Conservation (phyloP, 2,797 vertebrate genomes). For the Ctenopoma kingsleyae region DNA sequence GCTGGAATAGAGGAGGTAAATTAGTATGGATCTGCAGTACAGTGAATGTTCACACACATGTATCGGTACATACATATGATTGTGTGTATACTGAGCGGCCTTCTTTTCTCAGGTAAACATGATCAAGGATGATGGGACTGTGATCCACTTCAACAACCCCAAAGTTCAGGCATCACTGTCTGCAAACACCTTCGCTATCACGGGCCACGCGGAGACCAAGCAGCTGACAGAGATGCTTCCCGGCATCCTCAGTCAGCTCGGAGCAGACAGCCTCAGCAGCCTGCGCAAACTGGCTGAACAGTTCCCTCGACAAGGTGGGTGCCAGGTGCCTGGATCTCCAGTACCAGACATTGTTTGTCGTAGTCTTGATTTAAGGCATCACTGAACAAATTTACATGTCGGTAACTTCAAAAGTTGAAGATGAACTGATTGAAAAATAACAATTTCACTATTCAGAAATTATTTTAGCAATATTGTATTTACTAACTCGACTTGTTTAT, state of each 20-base stretch:
- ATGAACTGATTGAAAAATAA: not conserved
- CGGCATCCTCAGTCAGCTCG: slow-evolving; percentile 96
- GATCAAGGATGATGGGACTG: slow-evolving; percentile 97
- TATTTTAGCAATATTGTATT: not conserved
- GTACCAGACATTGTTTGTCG: not conserved
- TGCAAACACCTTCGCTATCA: slow-evolving; percentile 97
- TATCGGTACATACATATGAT: not conserved
- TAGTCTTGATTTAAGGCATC: not conserved
- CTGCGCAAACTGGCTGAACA: slow-evolving; percentile 96
- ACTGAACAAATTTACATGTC: not conserved
- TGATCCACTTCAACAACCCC: slow-evolving; percentile 98
- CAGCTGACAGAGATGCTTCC: slow-evolving; percentile 98
- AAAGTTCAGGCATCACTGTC: slow-evolving; percentile 97
- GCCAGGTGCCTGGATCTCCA: not conserved
- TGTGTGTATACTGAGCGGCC: slow-evolving; percentile 42
- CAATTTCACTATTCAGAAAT: not conserved
- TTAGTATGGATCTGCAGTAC: not conserved
- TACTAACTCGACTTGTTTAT: too few species aligned
- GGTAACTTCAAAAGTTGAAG: not conserved
- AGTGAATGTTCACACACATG: not conserved
- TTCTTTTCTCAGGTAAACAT: slow-evolving; percentile 90
- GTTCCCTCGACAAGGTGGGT: slow-evolving; percentile 94
- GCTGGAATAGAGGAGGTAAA: slow-evolving; percentile 97
- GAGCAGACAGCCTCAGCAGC: slow-evolving; percentile 97
- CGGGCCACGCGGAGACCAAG: slow-evolving; percentile 95